Base-by-base conservation (phyloP, 2,113 vertebrate species). In the Hystrix cristata region DNA sequence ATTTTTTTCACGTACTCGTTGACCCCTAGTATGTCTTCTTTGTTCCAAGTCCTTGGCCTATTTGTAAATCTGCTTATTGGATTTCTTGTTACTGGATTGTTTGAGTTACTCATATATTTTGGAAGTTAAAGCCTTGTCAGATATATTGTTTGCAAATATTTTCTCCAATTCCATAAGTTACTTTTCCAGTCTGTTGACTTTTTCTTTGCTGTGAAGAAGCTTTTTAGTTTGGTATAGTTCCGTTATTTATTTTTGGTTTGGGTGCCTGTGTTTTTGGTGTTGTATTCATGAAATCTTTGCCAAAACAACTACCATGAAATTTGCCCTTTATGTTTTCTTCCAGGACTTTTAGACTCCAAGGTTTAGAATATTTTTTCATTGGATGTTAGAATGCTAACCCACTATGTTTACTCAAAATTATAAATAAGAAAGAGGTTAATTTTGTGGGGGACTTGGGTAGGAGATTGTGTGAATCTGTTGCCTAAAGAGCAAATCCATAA, bases 351-450 rank as follows among this genome's bases (percentile, higher is more conserved):
- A 18, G 10, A 64, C n/a, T 69, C 31, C 62, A 34, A 19, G 13
- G 16, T 55, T 67, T 80, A 67, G n/a, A 90, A 91, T 59, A 51
- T 53, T 95, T 78, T 95, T 95, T 91, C 85, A 87, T 60, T 98
- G 53, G 74, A 82, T 89, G 31, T 46, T 93, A 69, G 87, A 72
- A 89, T 64, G 69, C 34, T 96, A 65, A 60, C 46, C 27, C 43
- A 69, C 92, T 85, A 94, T 84, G 31, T 25, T 93, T 31, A 84
- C 69, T 88, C 82, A 76, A 64, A 96, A 92, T 46, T 81, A 93
- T 53, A 90, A 87, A 83, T 80, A 25, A 88, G 82, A 67, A 90
- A 83, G 19, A 60, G 21, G 46, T 59, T 67, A 72, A 29, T n/a
- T 94, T 64, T 78, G 15, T 82, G 18, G 34, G 62, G 16, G 25